Evolutionary conservation across 2,797 vertebrate species (phyloP), one percentile per base, ranked within the genome.

Genomic region (Chaetodon trifasciatus): DNA sequence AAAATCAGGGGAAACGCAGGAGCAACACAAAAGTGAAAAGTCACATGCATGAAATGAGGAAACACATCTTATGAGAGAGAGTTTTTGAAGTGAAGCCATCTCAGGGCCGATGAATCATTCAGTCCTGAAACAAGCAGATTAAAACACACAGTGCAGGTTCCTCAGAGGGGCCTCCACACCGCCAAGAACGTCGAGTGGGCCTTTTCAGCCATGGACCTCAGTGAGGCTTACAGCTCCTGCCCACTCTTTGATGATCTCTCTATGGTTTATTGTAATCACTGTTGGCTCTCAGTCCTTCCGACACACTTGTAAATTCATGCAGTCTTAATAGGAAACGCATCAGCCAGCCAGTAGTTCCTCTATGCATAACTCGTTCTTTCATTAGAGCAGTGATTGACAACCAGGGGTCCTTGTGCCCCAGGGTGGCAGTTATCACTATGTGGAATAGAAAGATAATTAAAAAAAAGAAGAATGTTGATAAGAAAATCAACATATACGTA

Each of bases 171-270:
- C 85, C 79, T 86, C 77, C 74, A 70, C 56, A 16, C 74, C 63
- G 76, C 89, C 89, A 89, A 83, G 79, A 91, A 82, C 79, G 69
- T 89, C 46, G 77, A 93, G 88, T 89, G 88, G 91, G 85, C 79
- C 90, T 79, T 93, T 92, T 91, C 88, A 91, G 88, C 78, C 84
- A 6, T 53, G 53, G 84, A 74, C 78, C 81, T 86, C 83, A 70
- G 75, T 50, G 91, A 89, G 89, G 88, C 91, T 79, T 83, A 78
- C 84, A 86, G 87, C 86, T 87, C 80, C 84, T 88, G 84, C 89
- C 92, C 86, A 75, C 84, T 87, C 89, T 91, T 91, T 93, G 90
- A 92, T 93, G 89, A 89, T 90, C 83, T 87, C 90, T 89, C 87
- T 81, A 44, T 70, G 79, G 74, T 87, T 83, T 80, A 78, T 92